phyloP scores from a whole-genome alignment of 1,140 invertebrate genomes.

The Myzus persicae region DNA sequence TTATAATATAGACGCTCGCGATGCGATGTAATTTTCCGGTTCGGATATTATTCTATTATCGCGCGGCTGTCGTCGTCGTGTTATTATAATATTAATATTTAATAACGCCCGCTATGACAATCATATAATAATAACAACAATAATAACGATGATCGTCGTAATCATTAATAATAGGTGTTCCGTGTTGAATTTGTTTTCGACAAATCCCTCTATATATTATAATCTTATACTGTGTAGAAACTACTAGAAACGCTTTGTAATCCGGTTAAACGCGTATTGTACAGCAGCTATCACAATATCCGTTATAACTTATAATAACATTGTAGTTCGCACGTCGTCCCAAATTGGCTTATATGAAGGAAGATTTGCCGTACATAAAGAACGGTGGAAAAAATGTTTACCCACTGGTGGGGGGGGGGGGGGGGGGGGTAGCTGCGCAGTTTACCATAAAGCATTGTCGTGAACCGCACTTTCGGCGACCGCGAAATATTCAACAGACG shows the following conservation, averaged over 20 bases:
- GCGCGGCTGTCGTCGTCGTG: neutral
- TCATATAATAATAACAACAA: neutral
- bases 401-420: no score
- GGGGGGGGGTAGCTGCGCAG: neutral
- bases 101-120: neutral
- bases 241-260: neutral
- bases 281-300: neutral
- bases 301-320: neutral
- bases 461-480: neutral
- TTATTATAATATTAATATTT: neutral
- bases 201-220: neutral
- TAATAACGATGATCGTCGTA: neutral
- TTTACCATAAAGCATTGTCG: neutral
- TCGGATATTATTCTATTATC: constrained; percentile 10
- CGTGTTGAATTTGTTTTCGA: neutral
- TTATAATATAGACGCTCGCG: neutral
- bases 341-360: neutral
- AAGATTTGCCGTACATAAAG: neutral
- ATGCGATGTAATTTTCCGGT: neutral
- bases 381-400: neutral
- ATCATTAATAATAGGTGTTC: constrained; percentile 2
- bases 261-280: constrained; percentile 4
- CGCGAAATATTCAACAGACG: neutral
- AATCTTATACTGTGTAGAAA: no score
- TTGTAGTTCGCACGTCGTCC: neutral